Evolutionary conservation across 2,113 vertebrate genomes (phyloP).

Genomic region (Lynx canadensis): DNA sequence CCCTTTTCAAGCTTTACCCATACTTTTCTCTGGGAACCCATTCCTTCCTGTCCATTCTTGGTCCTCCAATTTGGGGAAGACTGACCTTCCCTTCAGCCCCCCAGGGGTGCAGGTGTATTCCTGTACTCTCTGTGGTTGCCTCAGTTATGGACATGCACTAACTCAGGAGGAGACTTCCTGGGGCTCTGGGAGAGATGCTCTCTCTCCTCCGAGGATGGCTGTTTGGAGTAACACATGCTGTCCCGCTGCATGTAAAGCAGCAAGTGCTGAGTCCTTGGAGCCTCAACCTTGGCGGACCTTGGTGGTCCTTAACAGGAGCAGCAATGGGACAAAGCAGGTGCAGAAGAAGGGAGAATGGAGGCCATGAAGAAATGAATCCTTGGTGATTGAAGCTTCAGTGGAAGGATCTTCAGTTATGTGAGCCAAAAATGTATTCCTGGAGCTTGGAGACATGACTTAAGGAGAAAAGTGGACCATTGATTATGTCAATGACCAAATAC

Average conservation of each 20-base stretch:
- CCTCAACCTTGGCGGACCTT: too few relatives aligned
- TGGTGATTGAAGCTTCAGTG: accelerated
- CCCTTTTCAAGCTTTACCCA: neutral
- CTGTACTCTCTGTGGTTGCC: neutral
- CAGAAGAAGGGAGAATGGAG: neutral
- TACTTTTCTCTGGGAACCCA: neutral
- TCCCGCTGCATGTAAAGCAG: neutral
- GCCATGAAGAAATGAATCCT: accelerated
- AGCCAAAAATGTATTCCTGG: neutral
- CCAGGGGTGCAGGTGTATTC: accelerated
- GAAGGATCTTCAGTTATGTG: neutral
- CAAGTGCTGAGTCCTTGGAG: neutral
- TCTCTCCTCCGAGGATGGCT: too few relatives aligned
- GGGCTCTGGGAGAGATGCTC: neutral
- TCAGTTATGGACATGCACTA: neutral
- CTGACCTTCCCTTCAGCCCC: neutral
- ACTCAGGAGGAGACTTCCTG: neutral
- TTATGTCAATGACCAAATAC: neutral
- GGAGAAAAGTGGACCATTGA: neutral
- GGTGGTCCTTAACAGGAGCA: neutral
- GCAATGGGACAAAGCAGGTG: neutral
- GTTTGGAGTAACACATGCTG: accelerated
- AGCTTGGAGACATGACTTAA: neutral
- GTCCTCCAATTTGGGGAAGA: neutral
- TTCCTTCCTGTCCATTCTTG: neutral